Conservation (phyloP, 2,888 invertebrate genomes). For the Spisula subtruncata region DNA sequence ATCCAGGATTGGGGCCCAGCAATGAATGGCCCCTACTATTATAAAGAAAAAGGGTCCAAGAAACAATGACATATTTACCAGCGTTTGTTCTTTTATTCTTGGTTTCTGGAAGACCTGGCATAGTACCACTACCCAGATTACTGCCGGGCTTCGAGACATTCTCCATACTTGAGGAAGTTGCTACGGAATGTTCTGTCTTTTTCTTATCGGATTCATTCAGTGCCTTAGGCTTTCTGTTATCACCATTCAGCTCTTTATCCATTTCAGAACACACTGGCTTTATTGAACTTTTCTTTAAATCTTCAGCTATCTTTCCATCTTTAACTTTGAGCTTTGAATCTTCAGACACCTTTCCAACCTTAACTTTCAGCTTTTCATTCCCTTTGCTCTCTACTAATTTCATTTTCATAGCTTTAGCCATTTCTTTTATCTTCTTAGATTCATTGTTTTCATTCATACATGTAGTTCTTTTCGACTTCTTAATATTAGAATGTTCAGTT, state of each 20-base stretch:
- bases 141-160: neutral
- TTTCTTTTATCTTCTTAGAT: conserved; percentile 61
- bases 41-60: too few relatives aligned
- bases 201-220: neutral
- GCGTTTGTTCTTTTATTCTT: neutral
- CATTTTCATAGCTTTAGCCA: conserved; percentile 61
- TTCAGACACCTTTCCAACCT: neutral
- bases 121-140: neutral
- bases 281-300: neutral
- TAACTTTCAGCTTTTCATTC: conserved; percentile 3
- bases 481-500: neutral
- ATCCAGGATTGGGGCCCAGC: too few relatives aligned
- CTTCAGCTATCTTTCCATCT: neutral
- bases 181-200: neutral
- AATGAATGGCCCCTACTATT: too few relatives aligned
- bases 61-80: neutral
- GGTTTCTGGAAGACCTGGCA: neutral
- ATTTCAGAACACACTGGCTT: neutral
- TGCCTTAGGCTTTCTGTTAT: neutral
- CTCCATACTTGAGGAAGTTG: neutral
- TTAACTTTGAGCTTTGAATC: conserved; percentile 7
- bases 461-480: neutral
- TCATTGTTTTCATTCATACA: neutral
- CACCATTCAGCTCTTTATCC: neutral
- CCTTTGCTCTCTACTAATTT: conserved; percentile 51